A percentile compares a stretch with the other conserved stretches of the same genome.
Conservation (phyloP, 2,113 vertebrate species). For the Macquaria ambigua region DNA sequence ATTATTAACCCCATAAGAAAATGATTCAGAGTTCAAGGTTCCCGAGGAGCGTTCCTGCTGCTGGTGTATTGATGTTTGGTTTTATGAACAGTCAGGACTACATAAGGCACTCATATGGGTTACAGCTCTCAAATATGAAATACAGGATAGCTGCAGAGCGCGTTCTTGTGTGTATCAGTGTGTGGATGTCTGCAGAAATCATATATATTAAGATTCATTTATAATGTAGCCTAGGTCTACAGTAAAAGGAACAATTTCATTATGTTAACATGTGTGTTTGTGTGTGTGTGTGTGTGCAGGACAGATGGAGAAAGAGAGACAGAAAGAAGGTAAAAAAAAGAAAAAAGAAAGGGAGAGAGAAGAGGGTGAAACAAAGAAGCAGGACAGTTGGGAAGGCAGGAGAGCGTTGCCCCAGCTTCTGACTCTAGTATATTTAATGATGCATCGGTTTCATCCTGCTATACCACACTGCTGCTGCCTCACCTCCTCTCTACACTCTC, state of each 20-base stretch:
- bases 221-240: constrained; percentile 11
- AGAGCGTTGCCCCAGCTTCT: constrained; percentile 57
- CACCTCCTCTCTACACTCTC: constrained; percentile 60
- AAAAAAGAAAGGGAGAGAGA: neutral
- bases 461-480: constrained; percentile 71
- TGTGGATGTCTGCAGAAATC: constrained; percentile 10
- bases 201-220: constrained; percentile 18
- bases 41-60: constrained; percentile 30
- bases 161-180: constrained; percentile 18
- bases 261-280: constrained; percentile 13
- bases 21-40: constrained; percentile 77
- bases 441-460: constrained; percentile 75
- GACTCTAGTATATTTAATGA: constrained; percentile 82
- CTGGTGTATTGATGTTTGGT: constrained; percentile 67
- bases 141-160: constrained; percentile 22
- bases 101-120: constrained; percentile 25
- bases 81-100: constrained; percentile 69
- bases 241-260: constrained; percentile 24
- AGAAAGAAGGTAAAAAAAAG: neutral
- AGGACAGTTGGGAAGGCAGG: constrained; percentile 52
- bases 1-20: constrained; percentile 79
- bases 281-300: constrained; percentile 2
- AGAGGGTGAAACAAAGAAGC: constrained; percentile 53
- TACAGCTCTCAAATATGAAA: constrained; percentile 59
- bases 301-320: constrained; percentile 11